Conservation (phyloP, 1,140 invertebrate genomes). For the Drosophila grimshawi region DNA sequence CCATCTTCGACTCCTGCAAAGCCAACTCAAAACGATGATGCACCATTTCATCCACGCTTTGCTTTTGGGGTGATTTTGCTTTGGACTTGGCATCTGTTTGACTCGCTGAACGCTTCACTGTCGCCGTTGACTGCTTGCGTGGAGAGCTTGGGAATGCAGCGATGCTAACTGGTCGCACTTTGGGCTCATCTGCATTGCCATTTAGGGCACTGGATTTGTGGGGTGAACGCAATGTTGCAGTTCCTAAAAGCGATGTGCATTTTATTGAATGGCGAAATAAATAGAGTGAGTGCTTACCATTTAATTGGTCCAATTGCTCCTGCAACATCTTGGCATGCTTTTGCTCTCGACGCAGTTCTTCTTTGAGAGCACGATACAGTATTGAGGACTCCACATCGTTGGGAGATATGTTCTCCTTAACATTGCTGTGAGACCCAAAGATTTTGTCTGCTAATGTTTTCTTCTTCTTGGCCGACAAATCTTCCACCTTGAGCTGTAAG, state of each 20-base stretch:
- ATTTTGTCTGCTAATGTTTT: constrained; percentile 88
- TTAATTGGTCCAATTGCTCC: constrained; percentile 74
- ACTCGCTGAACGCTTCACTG: constrained; percentile 59
- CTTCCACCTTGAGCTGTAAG: constrained; percentile 88
- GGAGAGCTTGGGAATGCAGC: constrained; percentile 57
- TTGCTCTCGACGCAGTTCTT: constrained; percentile 83
- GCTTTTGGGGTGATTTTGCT: constrained; percentile 24
- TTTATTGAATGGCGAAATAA: not conserved
- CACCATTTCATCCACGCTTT: not conserved
- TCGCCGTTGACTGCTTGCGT: constrained; percentile 35
- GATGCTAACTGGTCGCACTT: constrained; percentile 56
- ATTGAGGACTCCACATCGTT: constrained; percentile 76
- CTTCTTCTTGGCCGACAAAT: constrained; percentile 87
- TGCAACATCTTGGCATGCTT: constrained; percentile 75
- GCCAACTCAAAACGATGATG: constrained; percentile 81
- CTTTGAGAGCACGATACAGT: constrained; percentile 79
- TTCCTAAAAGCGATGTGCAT: constrained; percentile 33
- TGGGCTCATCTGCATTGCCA: constrained; percentile 29
- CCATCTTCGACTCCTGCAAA: constrained; percentile 56
- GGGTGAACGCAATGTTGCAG: constrained; percentile 63
- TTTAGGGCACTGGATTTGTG: constrained; percentile 29
- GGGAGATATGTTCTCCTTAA: constrained; percentile 83
- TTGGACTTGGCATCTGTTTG: constrained; percentile 50
- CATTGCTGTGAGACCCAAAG: constrained; percentile 83
- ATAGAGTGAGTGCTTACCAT: constrained; percentile 41